A percentile compares a stretch with the other conserved stretches of the same genome.
Conservation (phyloP, 2,888 invertebrate genomes). For the Monochamus alternatus region DNA sequence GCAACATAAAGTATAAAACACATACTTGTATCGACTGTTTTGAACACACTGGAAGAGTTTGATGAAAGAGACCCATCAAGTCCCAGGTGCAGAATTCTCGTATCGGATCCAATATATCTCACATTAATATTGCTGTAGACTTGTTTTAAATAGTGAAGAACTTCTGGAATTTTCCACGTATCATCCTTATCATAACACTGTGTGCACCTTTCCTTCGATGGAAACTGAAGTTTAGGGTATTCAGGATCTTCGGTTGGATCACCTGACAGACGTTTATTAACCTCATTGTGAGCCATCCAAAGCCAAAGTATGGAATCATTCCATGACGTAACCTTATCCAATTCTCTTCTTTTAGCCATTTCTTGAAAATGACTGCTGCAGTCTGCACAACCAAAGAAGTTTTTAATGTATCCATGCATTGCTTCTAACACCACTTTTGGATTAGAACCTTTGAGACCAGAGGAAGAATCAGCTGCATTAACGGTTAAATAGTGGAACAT, state of each 20-base stretch:
- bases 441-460: slow-evolving; percentile 68
- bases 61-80: slow-evolving; percentile 38
- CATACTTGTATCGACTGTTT: slow-evolving; percentile 67
- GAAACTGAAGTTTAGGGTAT: slow-evolving; percentile 93
- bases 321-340: slow-evolving; percentile 79
- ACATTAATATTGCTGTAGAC: slow-evolving; percentile 73
- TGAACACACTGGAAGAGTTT: slow-evolving; percentile 53
- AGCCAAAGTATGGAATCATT: slow-evolving; percentile 92
- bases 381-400: slow-evolving; percentile 95
- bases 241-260: slow-evolving; percentile 92
- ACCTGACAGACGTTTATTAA: slow-evolving; percentile 89
- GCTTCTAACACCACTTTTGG: slow-evolving; percentile 82
- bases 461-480: slow-evolving; percentile 74
- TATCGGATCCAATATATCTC: slow-evolving; percentile 71
- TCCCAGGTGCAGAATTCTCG: slow-evolving; percentile 63
- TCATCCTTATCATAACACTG: slow-evolving; percentile 74
- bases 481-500: slow-evolving; percentile 94
- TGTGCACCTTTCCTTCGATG: slow-evolving; percentile 79
- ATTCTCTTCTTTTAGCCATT: slow-evolving; percentile 84
- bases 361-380: slow-evolving; percentile 92
- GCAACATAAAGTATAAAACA: slow-evolving; percentile 64
- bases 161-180: slow-evolving; percentile 77
- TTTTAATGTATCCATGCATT: slow-evolving; percentile 89
- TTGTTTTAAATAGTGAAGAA: slow-evolving; percentile 76
- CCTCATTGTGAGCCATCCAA: slow-evolving; percentile 95